A percentile compares a stretch with the other conserved stretches of the same genome.
These are phyloP conservation scores for Panagrolaimus sp. DNA, from an alignment of 1,140 invertebrate species.

Conservation along the genomic window DNA sequence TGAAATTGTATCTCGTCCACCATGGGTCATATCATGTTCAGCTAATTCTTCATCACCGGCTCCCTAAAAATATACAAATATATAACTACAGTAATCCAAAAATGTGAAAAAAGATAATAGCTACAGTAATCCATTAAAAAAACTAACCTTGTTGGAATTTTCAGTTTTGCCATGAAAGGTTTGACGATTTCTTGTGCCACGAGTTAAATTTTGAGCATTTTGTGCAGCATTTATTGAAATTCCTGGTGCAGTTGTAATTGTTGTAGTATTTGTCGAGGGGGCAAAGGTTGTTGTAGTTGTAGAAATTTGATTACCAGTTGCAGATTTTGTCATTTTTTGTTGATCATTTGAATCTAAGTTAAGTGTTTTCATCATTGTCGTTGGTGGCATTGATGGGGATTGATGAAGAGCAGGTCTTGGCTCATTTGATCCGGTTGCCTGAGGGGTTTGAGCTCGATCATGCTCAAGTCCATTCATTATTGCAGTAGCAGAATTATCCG, in stretches of 20 bases:
- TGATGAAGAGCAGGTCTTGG: slow-evolving; percentile 41
- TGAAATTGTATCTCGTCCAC: slow-evolving; percentile 15
- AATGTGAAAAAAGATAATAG: too few species aligned
- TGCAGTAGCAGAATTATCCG: slow-evolving; percentile 7
- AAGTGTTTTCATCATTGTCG: slow-evolving; percentile 44
- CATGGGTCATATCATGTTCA: slow-evolving; percentile 45
- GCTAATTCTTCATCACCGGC: slow-evolving; percentile 19
- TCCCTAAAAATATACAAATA: slow-evolving; percentile 28
- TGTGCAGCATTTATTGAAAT: slow-evolving; percentile 23
- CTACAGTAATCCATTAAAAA: not conserved
- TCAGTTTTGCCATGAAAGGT: slow-evolving; percentile 60
- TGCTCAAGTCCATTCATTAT: not conserved
- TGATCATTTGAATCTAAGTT: slow-evolving; percentile 17
- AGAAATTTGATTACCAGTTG: slow-evolving; percentile 41
- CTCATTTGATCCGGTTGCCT: not conserved
- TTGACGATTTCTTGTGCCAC: slow-evolving; percentile 55
- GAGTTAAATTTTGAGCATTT: slow-evolving; percentile 45
- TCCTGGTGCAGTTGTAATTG: slow-evolving; percentile 62
- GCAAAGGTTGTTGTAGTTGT: slow-evolving; percentile 21
- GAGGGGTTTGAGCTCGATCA: not conserved
- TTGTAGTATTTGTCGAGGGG: slow-evolving; percentile 24
- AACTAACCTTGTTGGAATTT: slow-evolving; percentile 39
- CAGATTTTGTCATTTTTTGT: slow-evolving; percentile 54
- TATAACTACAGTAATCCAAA: slow-evolving; percentile 4
- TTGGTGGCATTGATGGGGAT: slow-evolving; percentile 55